These are phyloP conservation scores for Molossus molossus DNA, from an alignment of 2,797 vertebrate species.

Conservation along the genomic window DNA sequence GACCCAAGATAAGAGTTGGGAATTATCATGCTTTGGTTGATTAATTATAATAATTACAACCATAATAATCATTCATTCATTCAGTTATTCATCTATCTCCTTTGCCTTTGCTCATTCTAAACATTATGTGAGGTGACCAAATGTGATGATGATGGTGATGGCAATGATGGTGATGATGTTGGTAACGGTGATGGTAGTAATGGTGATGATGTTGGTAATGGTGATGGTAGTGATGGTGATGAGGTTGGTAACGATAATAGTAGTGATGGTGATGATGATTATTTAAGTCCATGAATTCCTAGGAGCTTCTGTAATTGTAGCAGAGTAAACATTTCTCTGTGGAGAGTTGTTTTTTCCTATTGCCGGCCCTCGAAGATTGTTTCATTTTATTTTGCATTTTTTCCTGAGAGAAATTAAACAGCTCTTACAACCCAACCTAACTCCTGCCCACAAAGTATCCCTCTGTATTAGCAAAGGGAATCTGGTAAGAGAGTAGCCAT, in stretches of 20 bases:
- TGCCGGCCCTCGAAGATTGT: not conserved
- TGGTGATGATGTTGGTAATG: not conserved
- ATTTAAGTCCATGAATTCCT: not conserved
- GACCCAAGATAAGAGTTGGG: constrained; percentile 52
- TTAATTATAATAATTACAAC: constrained; percentile 65
- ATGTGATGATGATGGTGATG: not conserved
- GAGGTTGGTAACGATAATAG: too few species aligned
- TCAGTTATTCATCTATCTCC: constrained; percentile 31
- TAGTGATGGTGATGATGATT: not conserved
- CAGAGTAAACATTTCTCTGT: constrained; percentile 5
- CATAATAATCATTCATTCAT: constrained; percentile 39
- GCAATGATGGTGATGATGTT: not conserved
- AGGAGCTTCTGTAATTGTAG: not conserved
- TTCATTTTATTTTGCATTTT: constrained; percentile 1
- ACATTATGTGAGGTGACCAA: not conserved
- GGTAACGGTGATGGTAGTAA: not conserved
- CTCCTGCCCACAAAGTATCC: not conserved
- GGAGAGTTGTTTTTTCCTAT: not conserved
- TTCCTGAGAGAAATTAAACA: constrained; percentile 48
- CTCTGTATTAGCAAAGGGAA: not conserved
- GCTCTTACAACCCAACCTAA: not conserved
- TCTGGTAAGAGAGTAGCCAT: not conserved
- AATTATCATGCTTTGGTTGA: not conserved
- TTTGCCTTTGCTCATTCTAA: constrained; percentile 48
- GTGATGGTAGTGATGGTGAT: not conserved